A percentile compares a stretch with the other conserved stretches of the same genome.
These are phyloP conservation scores for Gerris lacustris DNA, from an alignment of 2,888 invertebrate species.

Conservation along the genomic window DNA sequence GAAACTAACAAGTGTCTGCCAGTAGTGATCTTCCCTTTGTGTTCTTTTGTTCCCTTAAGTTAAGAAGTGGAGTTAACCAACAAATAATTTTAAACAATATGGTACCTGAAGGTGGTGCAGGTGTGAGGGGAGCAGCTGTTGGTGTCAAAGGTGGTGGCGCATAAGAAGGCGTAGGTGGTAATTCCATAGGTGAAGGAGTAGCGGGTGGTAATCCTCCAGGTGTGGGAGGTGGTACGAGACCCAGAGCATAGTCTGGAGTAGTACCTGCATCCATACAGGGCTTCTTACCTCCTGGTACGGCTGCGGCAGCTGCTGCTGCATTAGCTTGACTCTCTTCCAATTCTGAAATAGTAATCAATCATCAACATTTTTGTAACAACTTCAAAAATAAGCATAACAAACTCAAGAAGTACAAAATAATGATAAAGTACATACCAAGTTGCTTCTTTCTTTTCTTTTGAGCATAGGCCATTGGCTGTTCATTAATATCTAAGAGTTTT, in stretches of 20 bases:
- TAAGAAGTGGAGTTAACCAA: too few relatives aligned
- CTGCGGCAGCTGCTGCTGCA: conserved; percentile 40
- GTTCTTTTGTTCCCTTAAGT: too few relatives aligned
- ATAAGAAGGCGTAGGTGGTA: conserved; percentile 16
- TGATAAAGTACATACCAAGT: conserved; percentile 44
- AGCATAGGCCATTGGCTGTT: conserved; percentile 74
- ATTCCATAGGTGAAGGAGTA: conserved; percentile 25
- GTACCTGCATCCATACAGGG: conserved; percentile 47
- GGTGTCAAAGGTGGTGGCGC: conserved; percentile 21
- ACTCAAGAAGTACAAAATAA: background rate
- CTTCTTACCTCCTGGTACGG: conserved; percentile 38
- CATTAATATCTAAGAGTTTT: conserved; percentile 84
- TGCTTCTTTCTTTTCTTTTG: conserved; percentile 75
- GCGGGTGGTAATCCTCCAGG: conserved; percentile 29
- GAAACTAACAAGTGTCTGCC: too few relatives aligned
- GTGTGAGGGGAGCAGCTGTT: background rate
- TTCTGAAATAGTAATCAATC: conserved; percentile 37
- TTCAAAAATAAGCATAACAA: background rate
- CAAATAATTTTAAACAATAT: too few relatives aligned
- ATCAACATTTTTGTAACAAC: background rate
- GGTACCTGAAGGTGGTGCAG: too few relatives aligned
- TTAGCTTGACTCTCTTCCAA: conserved; percentile 45
- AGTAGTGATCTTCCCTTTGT: too few relatives aligned
- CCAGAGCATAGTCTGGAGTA: conserved; percentile 76
- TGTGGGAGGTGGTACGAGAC: conserved; percentile 49